phyloP scores from a whole-genome alignment of 2,113 vertebrate genomes.

The Spheniscus mendiculus region DNA sequence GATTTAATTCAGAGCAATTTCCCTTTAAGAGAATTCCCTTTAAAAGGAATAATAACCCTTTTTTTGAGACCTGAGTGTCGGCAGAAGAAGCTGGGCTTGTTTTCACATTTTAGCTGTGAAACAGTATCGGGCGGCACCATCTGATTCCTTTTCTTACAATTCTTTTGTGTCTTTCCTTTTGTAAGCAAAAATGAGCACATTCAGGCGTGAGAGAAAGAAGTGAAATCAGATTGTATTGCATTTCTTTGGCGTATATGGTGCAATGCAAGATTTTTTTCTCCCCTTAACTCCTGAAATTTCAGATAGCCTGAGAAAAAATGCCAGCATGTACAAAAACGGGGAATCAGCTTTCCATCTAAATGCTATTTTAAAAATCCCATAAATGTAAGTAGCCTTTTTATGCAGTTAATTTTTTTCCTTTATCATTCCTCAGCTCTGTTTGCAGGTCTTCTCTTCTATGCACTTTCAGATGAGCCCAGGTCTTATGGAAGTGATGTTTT shows the following conservation, averaged over 20 bases:
- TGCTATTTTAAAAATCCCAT: conserved; percentile 15
- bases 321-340: conserved; percentile 14
- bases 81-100: conserved; percentile 51
- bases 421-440: conserved; percentile 31
- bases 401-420: conserved; percentile 6
- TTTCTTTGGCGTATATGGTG: conserved; percentile 51
- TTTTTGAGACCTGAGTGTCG: not conserved
- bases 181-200: conserved; percentile 71
- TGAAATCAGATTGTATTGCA: conserved; percentile 69
- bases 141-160: conserved; percentile 70
- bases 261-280: conserved; percentile 6
- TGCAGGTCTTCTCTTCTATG: not conserved
- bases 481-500: conserved; percentile 10
- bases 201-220: conserved; percentile 57
- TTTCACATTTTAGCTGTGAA: conserved; percentile 58
- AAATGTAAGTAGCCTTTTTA: conserved; percentile 50
- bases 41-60: conserved; percentile 46
- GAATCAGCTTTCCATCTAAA: conserved; percentile 48
- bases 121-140: conserved; percentile 58
- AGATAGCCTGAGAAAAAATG: conserved; percentile 55
- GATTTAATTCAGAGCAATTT: not conserved
- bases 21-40: conserved; percentile 48
- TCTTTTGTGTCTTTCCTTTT: conserved; percentile 70
- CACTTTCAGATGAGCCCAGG: not conserved
- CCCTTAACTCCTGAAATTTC: conserved; percentile 51